Evolutionary conservation across 2,113 vertebrate species (phyloP).

Genomic region (Dunckerocampus dactyliophorus): DNA sequence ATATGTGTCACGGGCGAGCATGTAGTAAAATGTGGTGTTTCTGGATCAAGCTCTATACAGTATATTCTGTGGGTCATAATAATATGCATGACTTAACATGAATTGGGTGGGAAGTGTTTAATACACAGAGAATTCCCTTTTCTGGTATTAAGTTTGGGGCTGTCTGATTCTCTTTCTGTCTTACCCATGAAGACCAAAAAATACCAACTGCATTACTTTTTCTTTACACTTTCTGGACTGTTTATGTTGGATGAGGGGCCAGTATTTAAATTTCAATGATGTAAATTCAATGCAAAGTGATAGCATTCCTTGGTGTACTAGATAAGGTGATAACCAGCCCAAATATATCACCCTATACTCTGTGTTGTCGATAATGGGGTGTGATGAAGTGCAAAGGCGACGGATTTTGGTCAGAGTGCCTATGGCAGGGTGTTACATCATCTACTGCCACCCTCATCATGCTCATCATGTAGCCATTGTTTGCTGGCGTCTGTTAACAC

Average conservation of each 20-base stretch:
- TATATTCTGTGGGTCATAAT: neutral
- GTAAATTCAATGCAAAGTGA: neutral
- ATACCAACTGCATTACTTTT: no score
- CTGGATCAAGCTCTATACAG: neutral
- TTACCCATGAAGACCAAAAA: no score
- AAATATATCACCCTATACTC: slow-evolving; percentile 27
- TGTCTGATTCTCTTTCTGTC: neutral
- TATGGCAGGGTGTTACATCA: slow-evolving; percentile 61
- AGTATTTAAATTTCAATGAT: no score
- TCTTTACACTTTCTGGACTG: no score
- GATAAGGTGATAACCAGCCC: neutral
- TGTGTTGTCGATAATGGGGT: slow-evolving; percentile 47
- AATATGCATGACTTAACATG: neutral
- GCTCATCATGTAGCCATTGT: slow-evolving; percentile 65
- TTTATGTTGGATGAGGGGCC: no score
- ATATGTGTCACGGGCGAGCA: neutral
- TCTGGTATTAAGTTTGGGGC: neutral
- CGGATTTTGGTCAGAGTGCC: slow-evolving; percentile 51
- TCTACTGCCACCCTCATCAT: slow-evolving; percentile 54
- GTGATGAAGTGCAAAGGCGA: slow-evolving; percentile 57
- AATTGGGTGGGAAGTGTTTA: neutral
- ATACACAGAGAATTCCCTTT: neutral
- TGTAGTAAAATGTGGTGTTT: neutral
- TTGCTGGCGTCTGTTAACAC: slow-evolving; percentile 52
- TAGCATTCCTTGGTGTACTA: neutral